Evolutionary conservation across 2,888 invertebrate species (phyloP).

Genomic region (Dryadula phaetusa): DNA sequence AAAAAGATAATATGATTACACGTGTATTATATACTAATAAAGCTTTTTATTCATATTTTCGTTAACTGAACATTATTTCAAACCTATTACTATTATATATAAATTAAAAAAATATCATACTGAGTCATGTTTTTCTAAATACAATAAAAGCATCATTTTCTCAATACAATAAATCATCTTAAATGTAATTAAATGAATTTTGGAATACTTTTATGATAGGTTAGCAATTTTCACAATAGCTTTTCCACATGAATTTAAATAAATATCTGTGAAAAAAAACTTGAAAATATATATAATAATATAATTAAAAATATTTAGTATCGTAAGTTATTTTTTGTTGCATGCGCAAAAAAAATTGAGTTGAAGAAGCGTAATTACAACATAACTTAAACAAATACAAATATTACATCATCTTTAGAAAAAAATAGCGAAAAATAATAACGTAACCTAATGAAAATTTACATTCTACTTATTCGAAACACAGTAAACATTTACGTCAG

Average conservation of each 20-base stretch:
- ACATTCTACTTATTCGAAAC: conserved; percentile 22
- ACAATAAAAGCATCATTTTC: too few species aligned
- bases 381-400: conserved; percentile 18
- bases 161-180: too few species aligned
- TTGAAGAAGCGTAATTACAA: not conserved
- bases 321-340: not conserved
- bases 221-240: not conserved
- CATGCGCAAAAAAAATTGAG: not conserved
- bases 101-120: too few species aligned
- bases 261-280: too few species aligned
- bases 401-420: conserved; percentile 35
- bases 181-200: too few species aligned
- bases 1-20: not conserved
- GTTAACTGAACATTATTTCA: too few species aligned
- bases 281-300: too few species aligned
- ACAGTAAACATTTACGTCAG: conserved; percentile 26
- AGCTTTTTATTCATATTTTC: too few species aligned
- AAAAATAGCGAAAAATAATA: conserved; percentile 24
- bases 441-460: not conserved
- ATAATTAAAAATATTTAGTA: too few species aligned
- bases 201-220: not conserved
- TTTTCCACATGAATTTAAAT: too few species aligned
- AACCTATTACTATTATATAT: too few species aligned
- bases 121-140: too few species aligned
- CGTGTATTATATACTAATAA: not conserved